phyloP scores from a whole-genome alignment of 1,140 invertebrate genomes.

The Battus philenor region DNA sequence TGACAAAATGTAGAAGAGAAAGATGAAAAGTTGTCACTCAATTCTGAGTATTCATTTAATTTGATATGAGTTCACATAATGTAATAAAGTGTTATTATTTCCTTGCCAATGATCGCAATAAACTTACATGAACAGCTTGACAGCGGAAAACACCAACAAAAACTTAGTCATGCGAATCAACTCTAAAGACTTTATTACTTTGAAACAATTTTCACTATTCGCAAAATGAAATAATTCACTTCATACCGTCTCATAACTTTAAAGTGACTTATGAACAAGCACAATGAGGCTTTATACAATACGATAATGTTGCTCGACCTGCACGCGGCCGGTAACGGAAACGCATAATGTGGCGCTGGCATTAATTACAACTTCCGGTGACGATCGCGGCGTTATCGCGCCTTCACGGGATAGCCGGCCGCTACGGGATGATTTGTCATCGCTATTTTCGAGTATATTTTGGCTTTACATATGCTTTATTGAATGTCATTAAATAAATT shows the following conservation, averaged over 20 bases:
- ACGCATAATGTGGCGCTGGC: slow-evolving; percentile 38
- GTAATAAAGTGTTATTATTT: too few relatives aligned
- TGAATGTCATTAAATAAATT: not conserved
- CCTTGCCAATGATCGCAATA: too few relatives aligned
- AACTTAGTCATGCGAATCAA: slow-evolving; percentile 49
- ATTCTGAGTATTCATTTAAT: too few relatives aligned
- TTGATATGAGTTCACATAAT: too few relatives aligned
- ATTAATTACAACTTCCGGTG: slow-evolving; percentile 51
- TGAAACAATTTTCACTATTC: slow-evolving; percentile 50
- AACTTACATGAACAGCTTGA: too few relatives aligned
- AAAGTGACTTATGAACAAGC: slow-evolving; percentile 47
- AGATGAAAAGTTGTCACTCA: too few relatives aligned
- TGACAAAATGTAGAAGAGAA: too few relatives aligned
- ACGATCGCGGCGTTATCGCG: slow-evolving; percentile 27
- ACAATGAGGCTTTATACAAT: slow-evolving; percentile 32
- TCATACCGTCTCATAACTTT: slow-evolving; percentile 46
- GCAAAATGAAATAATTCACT: slow-evolving; percentile 62
- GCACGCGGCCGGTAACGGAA: slow-evolving; percentile 39
- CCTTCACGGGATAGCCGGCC: slow-evolving; percentile 15
- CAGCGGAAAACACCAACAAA: slow-evolving; percentile 37
- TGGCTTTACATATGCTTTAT: slow-evolving; percentile 6
- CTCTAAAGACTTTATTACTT: slow-evolving; percentile 56
- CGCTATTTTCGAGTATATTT: slow-evolving; percentile 17
- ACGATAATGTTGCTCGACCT: slow-evolving; percentile 35
- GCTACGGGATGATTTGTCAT: slow-evolving; percentile 25